Evolutionary conservation across 2,888 invertebrate genomes (phyloP).

Genomic region (Tigriopus californicus): DNA sequence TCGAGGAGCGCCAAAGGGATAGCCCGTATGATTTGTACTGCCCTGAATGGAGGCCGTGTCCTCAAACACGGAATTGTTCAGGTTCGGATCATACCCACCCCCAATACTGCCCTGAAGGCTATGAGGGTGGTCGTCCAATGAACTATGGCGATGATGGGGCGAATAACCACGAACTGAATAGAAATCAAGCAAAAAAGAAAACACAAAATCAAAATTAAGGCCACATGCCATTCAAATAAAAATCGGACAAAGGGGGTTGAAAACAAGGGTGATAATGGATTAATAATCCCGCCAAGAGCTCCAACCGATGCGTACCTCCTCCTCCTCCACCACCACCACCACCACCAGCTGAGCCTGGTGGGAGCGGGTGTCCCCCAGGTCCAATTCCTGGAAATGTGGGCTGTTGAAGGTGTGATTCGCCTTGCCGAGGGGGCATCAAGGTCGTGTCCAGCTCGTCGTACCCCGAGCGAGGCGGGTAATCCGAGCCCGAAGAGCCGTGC

Average conservation of each 20-base stretch:
- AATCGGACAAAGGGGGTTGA: not conserved
- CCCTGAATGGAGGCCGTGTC: not conserved
- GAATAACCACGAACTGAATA: not conserved
- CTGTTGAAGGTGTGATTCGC: slow-evolving; percentile 21
- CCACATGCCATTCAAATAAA: not conserved
- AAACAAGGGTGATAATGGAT: not conserved
- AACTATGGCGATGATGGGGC: not conserved
- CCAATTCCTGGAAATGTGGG: slow-evolving; percentile 3
- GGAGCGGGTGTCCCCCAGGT: slow-evolving; percentile 16
- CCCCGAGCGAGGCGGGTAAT: slow-evolving; percentile 36
- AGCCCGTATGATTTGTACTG: too few relatives aligned
- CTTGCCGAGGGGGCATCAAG: slow-evolving; percentile 23
- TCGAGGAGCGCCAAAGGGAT: slow-evolving; percentile 18
- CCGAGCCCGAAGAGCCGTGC: slow-evolving; percentile 28
- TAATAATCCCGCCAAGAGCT: not conserved
- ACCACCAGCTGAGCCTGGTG: slow-evolving; percentile 19
- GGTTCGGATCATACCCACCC: not conserved
- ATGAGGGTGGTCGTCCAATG: not conserved
- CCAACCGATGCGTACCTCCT: not conserved
- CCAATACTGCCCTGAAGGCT: not conserved
- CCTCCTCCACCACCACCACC: slow-evolving; percentile 17
- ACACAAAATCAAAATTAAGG: slow-evolving; percentile 10
- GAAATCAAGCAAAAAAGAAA: not conserved
- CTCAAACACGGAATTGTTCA: slow-evolving; percentile 6
- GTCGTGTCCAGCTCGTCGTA: slow-evolving; percentile 42